phyloP scores from a whole-genome alignment of 2,888 invertebrate species.

The Aphidoletes aphidimyza region DNA sequence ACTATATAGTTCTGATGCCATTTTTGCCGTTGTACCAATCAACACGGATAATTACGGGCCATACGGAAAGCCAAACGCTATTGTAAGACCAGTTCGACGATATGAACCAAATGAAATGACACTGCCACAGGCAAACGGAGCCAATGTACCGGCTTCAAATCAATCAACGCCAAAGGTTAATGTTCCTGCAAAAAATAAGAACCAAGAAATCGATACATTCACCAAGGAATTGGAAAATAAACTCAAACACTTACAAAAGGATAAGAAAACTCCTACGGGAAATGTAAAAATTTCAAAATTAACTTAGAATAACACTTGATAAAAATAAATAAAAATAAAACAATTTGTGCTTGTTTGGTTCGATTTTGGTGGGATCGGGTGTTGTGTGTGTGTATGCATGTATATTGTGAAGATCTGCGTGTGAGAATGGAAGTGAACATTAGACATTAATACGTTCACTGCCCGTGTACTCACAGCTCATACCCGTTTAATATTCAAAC shows the following conservation, averaged over 20 bases:
- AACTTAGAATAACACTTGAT: no score
- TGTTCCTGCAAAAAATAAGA: neutral
- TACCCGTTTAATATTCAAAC: neutral
- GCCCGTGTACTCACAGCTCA: no score
- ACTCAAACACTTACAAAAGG: conserved; percentile 75
- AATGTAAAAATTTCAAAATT: conserved; percentile 58
- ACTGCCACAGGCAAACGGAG: conserved; percentile 10
- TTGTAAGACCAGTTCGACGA: conserved; percentile 69
- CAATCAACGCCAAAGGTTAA: conserved; percentile 34
- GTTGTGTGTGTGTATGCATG: neutral
- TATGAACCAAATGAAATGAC: conserved; percentile 58
- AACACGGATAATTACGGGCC: neutral
- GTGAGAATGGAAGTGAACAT: no score
- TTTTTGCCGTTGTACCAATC: neutral
- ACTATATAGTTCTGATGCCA: neutral
- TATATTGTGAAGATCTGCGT: neutral
- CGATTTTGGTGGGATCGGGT: no score
- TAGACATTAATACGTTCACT: no score
- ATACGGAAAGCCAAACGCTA: conserved; percentile 68
- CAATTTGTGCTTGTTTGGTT: no score
- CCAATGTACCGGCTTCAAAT: conserved; percentile 57
- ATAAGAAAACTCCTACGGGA: conserved; percentile 64
- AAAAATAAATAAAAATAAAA: no score
- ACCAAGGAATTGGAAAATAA: conserved; percentile 79
- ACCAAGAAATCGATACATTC: conserved; percentile 64